A percentile compares a stretch with the other conserved stretches of the same genome.
phyloP scores from a whole-genome alignment of 2,797 vertebrate genomes.

The Meriones psammophilus region DNA sequence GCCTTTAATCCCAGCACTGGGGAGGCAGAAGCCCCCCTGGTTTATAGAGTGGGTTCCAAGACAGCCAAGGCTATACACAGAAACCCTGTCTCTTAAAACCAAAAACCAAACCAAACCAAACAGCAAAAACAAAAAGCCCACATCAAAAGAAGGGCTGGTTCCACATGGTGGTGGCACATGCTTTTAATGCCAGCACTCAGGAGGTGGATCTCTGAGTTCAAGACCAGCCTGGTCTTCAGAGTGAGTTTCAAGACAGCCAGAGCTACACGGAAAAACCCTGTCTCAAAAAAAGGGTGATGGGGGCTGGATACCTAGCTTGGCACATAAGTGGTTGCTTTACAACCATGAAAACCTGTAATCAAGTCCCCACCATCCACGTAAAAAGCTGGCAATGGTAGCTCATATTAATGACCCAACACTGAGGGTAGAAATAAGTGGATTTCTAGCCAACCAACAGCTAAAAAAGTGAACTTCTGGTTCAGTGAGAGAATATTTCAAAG shows the following conservation, averaged over 20 bases:
- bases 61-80: background rate
- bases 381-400: background rate
- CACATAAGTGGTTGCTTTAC: too few relatives aligned
- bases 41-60: background rate
- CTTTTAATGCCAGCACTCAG: background rate
- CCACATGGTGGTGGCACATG: background rate
- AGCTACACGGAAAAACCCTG: background rate
- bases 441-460: background rate
- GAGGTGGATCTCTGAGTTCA: background rate
- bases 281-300: background rate
- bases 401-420: background rate
- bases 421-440: too few relatives aligned
- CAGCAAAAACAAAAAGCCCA: background rate
- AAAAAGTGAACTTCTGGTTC: background rate
- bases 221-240: background rate
- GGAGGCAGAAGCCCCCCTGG: background rate
- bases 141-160: background rate
- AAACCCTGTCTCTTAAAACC: background rate
- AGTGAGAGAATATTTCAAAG: background rate
- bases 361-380: background rate
- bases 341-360: too few relatives aligned
- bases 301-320: background rate
- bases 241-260: background rate
- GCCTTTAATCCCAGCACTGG: background rate
- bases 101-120: background rate